Percentiles rank a stretch among this genome's conserved stretches.
Evolutionary conservation across 2,113 vertebrate genomes (phyloP).

Genomic region (Bos indicus): DNA sequence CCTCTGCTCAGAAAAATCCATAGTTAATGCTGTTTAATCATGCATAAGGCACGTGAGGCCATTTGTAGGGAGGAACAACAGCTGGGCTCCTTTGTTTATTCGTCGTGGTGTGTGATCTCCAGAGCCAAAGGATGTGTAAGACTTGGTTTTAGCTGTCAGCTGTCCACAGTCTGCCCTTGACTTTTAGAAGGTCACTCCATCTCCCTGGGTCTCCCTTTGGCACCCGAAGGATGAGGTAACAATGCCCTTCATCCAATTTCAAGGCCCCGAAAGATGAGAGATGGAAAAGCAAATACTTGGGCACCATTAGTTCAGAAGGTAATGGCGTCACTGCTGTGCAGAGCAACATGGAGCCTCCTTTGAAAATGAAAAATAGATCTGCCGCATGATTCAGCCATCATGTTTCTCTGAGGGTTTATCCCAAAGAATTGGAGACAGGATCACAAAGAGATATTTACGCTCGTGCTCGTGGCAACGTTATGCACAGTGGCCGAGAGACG

Average conservation of each 20-base stretch:
- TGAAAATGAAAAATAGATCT: not conserved
- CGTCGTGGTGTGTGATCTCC: not conserved
- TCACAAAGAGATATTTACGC: not conserved
- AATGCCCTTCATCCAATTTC: not conserved
- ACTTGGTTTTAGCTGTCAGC: not conserved
- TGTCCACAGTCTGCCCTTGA: not conserved
- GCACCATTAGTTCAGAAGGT: not conserved
- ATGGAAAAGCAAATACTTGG: not conserved
- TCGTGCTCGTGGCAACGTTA: rapidly evolving
- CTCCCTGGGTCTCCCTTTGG: not conserved
- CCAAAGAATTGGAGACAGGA: not conserved
- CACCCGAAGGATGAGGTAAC: not conserved
- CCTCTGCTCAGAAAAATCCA: not conserved
- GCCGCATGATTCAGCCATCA: not conserved
- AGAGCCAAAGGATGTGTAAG: not conserved
- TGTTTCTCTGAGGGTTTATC: not conserved
- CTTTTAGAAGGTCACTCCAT: slow-evolving; percentile 34
- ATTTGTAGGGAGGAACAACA: too few relatives aligned
- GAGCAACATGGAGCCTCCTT: not conserved
- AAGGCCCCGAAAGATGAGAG: slow-evolving; percentile 33
- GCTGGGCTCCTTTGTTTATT: not conserved
- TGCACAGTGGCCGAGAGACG: not conserved
- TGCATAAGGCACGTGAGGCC: too few relatives aligned
- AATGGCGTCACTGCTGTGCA: not conserved
- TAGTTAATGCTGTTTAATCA: not conserved